Evolutionary conservation across 2,113 vertebrate species (phyloP).

Genomic region (Gadus chalcogrammus): DNA sequence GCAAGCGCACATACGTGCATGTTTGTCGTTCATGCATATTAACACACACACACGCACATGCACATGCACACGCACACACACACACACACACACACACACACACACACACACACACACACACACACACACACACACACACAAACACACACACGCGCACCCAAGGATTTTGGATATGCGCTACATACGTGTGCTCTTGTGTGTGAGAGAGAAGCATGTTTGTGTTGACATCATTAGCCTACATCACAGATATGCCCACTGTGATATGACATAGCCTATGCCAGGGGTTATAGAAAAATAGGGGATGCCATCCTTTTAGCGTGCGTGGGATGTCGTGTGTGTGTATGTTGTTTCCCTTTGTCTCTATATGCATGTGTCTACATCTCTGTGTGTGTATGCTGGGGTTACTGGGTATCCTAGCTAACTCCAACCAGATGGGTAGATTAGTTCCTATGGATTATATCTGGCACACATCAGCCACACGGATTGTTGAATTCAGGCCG

Average conservation of each 20-base stretch:
- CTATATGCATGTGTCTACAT: conserved; percentile 1
- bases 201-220: no score
- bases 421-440: conserved; percentile 41
- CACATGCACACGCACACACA: neutral
- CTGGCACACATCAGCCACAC: conserved; percentile 30
- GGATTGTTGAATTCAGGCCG: conserved; percentile 19
- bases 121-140: conserved; percentile 1
- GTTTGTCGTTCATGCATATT: neutral
- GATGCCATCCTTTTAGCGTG: conserved; percentile 43
- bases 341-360: conserved; percentile 3
- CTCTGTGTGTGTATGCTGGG: conserved; percentile 23
- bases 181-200: no score
- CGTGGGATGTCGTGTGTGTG: conserved; percentile 17
- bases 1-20: neutral
- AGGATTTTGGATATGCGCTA: no score
- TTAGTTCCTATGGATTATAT: conserved; percentile 57
- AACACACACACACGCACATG: conserved; percentile 9
- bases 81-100: neutral
- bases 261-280: no score
- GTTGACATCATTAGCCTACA: no score
- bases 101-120: neutral
- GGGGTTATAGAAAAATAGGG: conserved; percentile 39
- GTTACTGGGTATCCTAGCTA: conserved; percentile 44
- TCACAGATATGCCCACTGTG: no score
- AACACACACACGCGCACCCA: neutral